These are phyloP conservation scores for Alethe diademata DNA, from an alignment of 2,113 vertebrate species.

Conservation along the genomic window DNA sequence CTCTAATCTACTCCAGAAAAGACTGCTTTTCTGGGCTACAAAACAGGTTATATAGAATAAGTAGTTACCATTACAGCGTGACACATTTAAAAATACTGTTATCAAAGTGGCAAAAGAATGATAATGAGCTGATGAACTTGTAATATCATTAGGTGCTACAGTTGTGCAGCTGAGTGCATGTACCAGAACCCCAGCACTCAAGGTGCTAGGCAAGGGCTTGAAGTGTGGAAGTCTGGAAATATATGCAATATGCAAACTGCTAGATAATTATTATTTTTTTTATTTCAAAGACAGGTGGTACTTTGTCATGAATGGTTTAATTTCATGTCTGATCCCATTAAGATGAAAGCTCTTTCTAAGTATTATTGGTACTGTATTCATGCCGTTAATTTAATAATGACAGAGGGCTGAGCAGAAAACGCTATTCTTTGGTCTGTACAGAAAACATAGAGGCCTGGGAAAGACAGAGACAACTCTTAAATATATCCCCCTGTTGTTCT, in stretches of 20 bases:
- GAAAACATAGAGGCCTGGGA: neutral
- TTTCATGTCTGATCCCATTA: neutral
- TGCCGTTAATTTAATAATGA: neutral
- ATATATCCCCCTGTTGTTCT: neutral
- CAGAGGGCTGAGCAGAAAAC: neutral
- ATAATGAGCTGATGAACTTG: neutral
- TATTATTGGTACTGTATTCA: neutral
- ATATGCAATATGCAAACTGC: neutral
- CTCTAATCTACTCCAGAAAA: neutral
- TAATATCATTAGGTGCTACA: rapidly evolving
- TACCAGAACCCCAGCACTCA: neutral
- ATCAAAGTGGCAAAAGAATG: neutral
- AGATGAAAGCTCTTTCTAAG: neutral
- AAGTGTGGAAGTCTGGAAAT: neutral
- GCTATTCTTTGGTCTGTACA: neutral
- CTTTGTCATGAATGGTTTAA: neutral
- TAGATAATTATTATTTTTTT: rapidly evolving
- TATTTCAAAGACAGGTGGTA: neutral
- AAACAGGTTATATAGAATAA: neutral
- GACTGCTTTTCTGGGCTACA: neutral
- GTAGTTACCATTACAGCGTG: neutral
- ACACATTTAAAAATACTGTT: neutral
- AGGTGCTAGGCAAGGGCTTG: neutral
- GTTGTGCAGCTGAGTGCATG: rapidly evolving
- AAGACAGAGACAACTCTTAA: neutral